A percentile compares a stretch with the other conserved stretches of the same genome.
These are phyloP conservation scores for Channa maculata DNA, from an alignment of 2,113 vertebrate genomes.

Conservation along the genomic window DNA sequence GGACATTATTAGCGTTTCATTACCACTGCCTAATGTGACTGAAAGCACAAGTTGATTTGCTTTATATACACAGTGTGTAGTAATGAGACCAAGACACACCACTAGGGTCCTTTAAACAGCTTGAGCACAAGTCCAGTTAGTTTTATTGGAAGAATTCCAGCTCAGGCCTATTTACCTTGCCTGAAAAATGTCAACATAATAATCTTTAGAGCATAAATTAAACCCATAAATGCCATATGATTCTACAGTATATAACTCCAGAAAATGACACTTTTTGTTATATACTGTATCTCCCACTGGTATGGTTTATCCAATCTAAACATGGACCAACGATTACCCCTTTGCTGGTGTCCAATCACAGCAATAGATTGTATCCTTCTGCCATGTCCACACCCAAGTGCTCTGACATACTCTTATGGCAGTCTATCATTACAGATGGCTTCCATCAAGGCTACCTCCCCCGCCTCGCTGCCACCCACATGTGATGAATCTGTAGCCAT, in stretches of 20 bases:
- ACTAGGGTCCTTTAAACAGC: neutral
- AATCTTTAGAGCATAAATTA: constrained; percentile 26
- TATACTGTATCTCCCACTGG: constrained; percentile 16
- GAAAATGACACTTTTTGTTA: constrained; percentile 13
- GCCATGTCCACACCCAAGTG: constrained; percentile 32
- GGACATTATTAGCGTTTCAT: too few species aligned
- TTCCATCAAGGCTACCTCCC: constrained; percentile 60
- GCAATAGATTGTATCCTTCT: constrained; percentile 61
- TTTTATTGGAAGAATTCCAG: constrained; percentile 24
- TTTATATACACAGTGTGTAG: neutral
- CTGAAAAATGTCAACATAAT: constrained; percentile 10
- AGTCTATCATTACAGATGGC: constrained; percentile 64
- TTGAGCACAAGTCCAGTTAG: neutral
- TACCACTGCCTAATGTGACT: too few species aligned
- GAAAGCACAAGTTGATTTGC: too few species aligned
- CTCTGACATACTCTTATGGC: constrained; percentile 39
- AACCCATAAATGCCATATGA: constrained; percentile 14
- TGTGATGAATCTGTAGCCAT: constrained; percentile 72
- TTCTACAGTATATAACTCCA: constrained; percentile 27
- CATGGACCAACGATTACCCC: constrained; percentile 50
- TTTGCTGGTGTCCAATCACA: constrained; percentile 53
- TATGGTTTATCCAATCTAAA: constrained; percentile 46
- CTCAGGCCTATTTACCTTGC: neutral
- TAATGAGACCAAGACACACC: neutral
- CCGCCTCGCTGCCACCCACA: constrained; percentile 7